A percentile compares a stretch with the other conserved stretches of the same genome.
Conservation (phyloP, 1,140 invertebrate species). For the Solenopsis invicta region DNA sequence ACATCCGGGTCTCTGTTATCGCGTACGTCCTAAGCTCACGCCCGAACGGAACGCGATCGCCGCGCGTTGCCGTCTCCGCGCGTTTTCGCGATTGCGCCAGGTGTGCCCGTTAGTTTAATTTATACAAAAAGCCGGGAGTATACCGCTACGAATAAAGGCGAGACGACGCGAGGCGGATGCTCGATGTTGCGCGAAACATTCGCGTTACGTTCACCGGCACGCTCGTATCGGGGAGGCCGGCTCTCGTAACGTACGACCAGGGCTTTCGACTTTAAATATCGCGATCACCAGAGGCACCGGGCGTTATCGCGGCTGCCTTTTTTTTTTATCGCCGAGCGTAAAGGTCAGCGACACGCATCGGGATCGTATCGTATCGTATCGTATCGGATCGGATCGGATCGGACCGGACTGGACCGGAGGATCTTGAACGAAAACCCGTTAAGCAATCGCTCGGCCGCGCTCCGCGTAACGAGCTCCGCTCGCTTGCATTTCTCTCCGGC, state of each 20-base stretch:
- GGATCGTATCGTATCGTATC: conserved; percentile 17
- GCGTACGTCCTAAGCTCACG: background rate
- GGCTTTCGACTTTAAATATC: conserved; percentile 41
- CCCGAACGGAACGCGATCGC: background rate
- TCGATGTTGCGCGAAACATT: conserved; percentile 36
- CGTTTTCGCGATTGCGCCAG: conserved; percentile 26
- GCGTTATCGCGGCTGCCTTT: conserved; percentile 19
- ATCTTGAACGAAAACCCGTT: conserved; percentile 65
- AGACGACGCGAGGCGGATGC: conserved; percentile 23
- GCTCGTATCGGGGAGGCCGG: background rate
- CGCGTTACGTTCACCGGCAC: conserved; percentile 15
- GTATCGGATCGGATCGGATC: too few species aligned
- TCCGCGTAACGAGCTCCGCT: conserved; percentile 3
- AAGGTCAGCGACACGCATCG: conserved; percentile 49
- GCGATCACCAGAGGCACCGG: conserved; percentile 4
- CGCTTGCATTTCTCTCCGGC: conserved; percentile 24
- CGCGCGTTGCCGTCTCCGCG: background rate
- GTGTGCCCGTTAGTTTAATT: conserved; percentile 55
- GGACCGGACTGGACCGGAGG: too few species aligned
- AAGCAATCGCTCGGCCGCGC: conserved; percentile 14
- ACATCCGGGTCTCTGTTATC: background rate
- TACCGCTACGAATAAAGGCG: conserved; percentile 54
- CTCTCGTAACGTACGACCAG: background rate
- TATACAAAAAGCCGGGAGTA: conserved; percentile 59
- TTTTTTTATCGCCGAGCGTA: conserved; percentile 40